Percentiles rank a stretch among this genome's conserved stretches.
Evolutionary conservation across 2,797 vertebrate species (phyloP).

Genomic region (Sebastes steindachneri): DNA sequence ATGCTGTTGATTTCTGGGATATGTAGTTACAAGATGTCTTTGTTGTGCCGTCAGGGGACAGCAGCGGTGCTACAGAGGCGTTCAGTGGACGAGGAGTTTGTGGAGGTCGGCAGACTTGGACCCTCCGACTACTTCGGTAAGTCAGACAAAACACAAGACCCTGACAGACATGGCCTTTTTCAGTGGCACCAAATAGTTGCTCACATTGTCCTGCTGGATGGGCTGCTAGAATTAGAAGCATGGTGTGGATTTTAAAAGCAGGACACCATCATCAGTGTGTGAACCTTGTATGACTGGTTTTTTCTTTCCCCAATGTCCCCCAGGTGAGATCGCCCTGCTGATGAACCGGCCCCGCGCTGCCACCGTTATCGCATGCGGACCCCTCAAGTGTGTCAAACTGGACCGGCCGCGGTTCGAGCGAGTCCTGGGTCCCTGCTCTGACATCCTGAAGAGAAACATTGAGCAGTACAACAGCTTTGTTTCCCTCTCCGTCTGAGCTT

Average conservation of each 20-base stretch:
- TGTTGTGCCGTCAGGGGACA: slow-evolving; percentile 80
- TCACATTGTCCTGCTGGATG: neutral
- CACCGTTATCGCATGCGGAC: slow-evolving; percentile 90
- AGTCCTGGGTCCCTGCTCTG: slow-evolving; percentile 91
- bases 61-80: slow-evolving; percentile 91
- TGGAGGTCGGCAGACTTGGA: slow-evolving; percentile 91
- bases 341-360: slow-evolving; percentile 93
- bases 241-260: neutral
- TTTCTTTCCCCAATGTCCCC: neutral
- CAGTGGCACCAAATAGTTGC: neutral
- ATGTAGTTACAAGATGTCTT: neutral
- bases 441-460: slow-evolving; percentile 93
- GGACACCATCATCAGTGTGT: neutral
- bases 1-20: neutral
- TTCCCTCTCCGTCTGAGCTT: slow-evolving; percentile 89
- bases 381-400: slow-evolving; percentile 92
- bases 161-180: neutral
- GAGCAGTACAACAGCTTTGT: slow-evolving; percentile 97
- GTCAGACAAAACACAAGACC: neutral
- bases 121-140: slow-evolving; percentile 94
- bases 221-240: neutral
- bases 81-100: slow-evolving; percentile 92
- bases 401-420: slow-evolving; percentile 92
- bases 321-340: slow-evolving; percentile 91
- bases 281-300: neutral